A percentile compares a stretch with the other conserved stretches of the same genome.
phyloP scores from a whole-genome alignment of 1,140 invertebrate genomes.

The Saccostrea glomerata region DNA sequence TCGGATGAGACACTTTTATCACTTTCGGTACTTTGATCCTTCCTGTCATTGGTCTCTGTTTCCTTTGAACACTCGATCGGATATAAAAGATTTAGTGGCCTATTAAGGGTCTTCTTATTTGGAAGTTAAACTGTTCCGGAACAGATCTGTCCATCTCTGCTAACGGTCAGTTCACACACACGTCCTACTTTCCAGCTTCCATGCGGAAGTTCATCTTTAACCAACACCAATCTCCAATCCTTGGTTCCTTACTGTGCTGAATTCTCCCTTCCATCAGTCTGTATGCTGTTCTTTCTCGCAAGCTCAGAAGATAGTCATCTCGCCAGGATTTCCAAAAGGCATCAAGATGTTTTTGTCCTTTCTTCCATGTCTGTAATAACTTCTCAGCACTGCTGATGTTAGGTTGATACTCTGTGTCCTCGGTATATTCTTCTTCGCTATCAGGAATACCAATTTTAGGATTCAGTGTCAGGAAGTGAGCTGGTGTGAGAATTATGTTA shows the following conservation, averaged over 20 bases:
- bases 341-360: background rate
- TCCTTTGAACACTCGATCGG: background rate
- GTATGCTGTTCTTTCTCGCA: constrained; percentile 38
- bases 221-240: constrained; percentile 38
- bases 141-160: constrained; percentile 37
- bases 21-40: background rate
- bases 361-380: too few relatives aligned
- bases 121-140: constrained; percentile 21
- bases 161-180: constrained; percentile 17
- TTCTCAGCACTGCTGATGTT: too few relatives aligned
- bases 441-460: background rate
- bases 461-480: constrained; percentile 24
- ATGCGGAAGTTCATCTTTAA: constrained; percentile 40
- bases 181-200: constrained; percentile 39
- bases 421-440: background rate
- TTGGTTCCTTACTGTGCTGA: background rate
- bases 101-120: background rate
- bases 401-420: background rate
- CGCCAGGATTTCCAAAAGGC: constrained; percentile 40
- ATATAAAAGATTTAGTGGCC: background rate
- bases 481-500: background rate
- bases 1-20: background rate
- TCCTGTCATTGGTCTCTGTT: background rate
- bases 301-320: constrained; percentile 48
- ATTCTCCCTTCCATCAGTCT: constrained; percentile 6